phyloP scores from a whole-genome alignment of 2,888 invertebrate species.

The Anoplius nigerrimus region DNA sequence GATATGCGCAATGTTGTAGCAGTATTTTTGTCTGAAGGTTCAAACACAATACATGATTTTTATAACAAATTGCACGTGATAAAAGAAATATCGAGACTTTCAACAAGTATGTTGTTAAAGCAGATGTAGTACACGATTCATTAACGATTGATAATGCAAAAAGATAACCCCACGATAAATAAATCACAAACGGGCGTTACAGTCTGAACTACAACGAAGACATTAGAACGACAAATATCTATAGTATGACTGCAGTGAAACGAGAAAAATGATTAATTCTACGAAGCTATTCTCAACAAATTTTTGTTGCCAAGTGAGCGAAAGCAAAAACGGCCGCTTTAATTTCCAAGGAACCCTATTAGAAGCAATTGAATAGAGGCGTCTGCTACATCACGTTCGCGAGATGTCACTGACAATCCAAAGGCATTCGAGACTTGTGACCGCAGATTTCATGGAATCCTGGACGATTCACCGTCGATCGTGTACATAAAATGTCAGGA shows the following conservation, averaged over 20 bases:
- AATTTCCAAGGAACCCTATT: conserved; percentile 45
- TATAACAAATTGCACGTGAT: too few species aligned
- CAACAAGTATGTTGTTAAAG: conserved; percentile 8
- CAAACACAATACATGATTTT: too few species aligned
- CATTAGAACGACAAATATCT: conserved; percentile 34
- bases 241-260: conserved; percentile 7
- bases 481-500: conserved; percentile 8
- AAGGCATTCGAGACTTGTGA: conserved; percentile 23
- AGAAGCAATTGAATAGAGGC: conserved; percentile 56
- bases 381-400: conserved; percentile 64
- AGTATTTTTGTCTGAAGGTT: not conserved
- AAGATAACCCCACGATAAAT: conserved; percentile 31
- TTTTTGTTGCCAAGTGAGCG: conserved; percentile 22
- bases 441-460: conserved; percentile 15
- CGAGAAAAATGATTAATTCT: conserved; percentile 17
- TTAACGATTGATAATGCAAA: conserved; percentile 21
- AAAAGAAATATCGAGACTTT: not conserved
- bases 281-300: conserved; percentile 21
- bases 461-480: not conserved
- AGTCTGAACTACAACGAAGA: conserved; percentile 22
- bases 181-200: conserved; percentile 31
- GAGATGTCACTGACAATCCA: conserved; percentile 64
- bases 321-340: conserved; percentile 30
- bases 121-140: conserved; percentile 3
- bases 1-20: not conserved